phyloP scores from a whole-genome alignment of 2,797 vertebrate species.

The Schizopygopsis malacanthus region DNA sequence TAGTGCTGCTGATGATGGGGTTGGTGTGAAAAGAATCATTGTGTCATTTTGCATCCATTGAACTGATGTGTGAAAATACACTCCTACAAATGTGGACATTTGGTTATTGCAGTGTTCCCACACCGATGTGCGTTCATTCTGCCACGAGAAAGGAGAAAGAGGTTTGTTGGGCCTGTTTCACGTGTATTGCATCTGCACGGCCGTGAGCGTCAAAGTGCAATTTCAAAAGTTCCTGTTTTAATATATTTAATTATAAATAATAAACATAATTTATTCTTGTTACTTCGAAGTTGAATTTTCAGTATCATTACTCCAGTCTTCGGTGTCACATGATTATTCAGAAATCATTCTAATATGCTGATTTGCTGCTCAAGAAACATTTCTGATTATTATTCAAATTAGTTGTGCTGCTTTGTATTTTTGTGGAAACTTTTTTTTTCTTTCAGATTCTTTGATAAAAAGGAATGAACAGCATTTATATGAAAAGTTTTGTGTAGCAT shows the following conservation, averaged over 20 bases:
- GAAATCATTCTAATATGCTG: background rate
- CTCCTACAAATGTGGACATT: constrained; percentile 21
- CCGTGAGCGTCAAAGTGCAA: background rate
- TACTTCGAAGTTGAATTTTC: background rate
- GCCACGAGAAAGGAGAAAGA: background rate
- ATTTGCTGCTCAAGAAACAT: background rate
- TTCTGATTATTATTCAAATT: background rate
- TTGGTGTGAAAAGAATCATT: constrained; percentile 38
- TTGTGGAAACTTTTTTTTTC: background rate
- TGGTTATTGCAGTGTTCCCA: background rate
- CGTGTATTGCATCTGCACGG: background rate
- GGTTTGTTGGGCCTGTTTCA: background rate
- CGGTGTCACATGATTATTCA: background rate
- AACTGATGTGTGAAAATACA: constrained; percentile 37
- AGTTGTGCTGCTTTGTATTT: background rate
- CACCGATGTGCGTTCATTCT: constrained; percentile 22
- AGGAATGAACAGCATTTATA: background rate
- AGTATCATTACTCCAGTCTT: background rate
- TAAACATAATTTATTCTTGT: background rate
- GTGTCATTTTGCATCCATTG: constrained; percentile 40
- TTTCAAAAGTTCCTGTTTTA: background rate
- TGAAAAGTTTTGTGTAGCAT: background rate
- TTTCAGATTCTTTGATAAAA: background rate
- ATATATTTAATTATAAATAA: background rate
- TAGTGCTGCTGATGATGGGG: constrained; percentile 24